Base-by-base conservation (phyloP, 2,797 vertebrate genomes). In the Pelodytes ibericus region DNA sequence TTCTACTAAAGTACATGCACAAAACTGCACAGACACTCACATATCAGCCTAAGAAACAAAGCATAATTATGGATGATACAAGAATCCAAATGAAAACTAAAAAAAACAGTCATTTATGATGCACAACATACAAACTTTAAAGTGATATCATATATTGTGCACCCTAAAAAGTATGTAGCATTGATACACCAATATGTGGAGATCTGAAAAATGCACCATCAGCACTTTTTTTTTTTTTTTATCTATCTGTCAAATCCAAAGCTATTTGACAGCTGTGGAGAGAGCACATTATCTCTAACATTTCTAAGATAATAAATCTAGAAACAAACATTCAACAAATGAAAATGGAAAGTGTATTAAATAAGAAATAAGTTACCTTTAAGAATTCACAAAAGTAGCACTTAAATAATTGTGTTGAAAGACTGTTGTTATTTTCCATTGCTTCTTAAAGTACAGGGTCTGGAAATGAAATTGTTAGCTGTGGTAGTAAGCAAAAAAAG, bases 321-420 rank as follows among this genome's bases (percentile, higher is more conserved):
- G 22, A 63, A 13, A 22, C 84, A 89, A 15, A 85, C 83, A 82
- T 85, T 88, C 86, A 80, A 90, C 83, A 84, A 90, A 92, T 84
- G 87, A 84, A 90, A 90, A 87, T 79, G 82, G 85, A 91, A 90
- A 87, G 80, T 74, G 89, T 82, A 88, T 87, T 76, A 91, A 89
- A 93, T 91, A 95, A 95, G 93, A 93, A 91, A 93, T 90, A 88
- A 94, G 94, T 98, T 98, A 99, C 97, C 97, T 99, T 98, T 91
- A 96, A 95, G 95, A 96, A 94, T 95, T 99, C 94, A 95, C 95
- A 96, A 92, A 95, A 95, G 93, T 94, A 95, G 94, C 95, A 95
- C 92, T 95, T 96, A 92, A 93, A 94, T 95, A 94, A 95, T 90
- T 91, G 89, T 87, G 90, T 89, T 88, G 91, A 91, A 89, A 95